Conservation (phyloP, 2,113 vertebrate genomes). For the Cathartes aura region DNA sequence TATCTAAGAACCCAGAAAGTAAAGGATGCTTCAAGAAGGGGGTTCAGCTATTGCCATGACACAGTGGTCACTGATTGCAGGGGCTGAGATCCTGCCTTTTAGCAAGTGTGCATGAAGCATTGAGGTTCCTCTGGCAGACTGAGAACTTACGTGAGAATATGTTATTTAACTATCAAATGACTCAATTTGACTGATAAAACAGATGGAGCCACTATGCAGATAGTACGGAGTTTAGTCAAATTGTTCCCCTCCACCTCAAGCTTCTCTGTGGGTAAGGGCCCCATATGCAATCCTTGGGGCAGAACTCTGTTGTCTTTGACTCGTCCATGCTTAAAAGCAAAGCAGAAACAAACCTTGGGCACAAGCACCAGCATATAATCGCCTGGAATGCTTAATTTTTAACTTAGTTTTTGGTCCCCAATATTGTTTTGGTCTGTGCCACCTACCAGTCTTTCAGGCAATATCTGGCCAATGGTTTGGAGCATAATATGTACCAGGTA, state of each 20-base stretch:
- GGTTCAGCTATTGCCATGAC: not conserved
- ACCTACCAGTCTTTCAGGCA: not conserved
- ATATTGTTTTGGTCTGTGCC: not conserved
- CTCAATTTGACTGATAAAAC: not conserved
- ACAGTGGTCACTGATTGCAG: not conserved
- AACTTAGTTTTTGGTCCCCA: not conserved
- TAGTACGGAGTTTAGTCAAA: not conserved
- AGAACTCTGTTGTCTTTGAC: not conserved
- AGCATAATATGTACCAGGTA: not conserved
- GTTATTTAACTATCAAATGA: not conserved
- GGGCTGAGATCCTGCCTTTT: not conserved
- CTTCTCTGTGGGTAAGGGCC: not conserved
- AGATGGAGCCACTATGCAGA: not conserved
- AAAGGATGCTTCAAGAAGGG: not conserved
- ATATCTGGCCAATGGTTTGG: not conserved
- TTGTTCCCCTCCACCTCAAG: not conserved
- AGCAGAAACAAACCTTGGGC: not conserved
- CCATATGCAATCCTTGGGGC: not conserved
- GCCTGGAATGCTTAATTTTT: not conserved
- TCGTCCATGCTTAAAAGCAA: not conserved
- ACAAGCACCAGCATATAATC: not conserved
- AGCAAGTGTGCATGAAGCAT: not conserved
- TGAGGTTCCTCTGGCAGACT: not conserved
- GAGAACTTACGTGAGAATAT: not conserved
- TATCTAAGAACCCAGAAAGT: not conserved